These are phyloP conservation scores for Dufourea novaeangliae DNA, from an alignment of 1,140 invertebrate species.

Conservation along the genomic window DNA sequence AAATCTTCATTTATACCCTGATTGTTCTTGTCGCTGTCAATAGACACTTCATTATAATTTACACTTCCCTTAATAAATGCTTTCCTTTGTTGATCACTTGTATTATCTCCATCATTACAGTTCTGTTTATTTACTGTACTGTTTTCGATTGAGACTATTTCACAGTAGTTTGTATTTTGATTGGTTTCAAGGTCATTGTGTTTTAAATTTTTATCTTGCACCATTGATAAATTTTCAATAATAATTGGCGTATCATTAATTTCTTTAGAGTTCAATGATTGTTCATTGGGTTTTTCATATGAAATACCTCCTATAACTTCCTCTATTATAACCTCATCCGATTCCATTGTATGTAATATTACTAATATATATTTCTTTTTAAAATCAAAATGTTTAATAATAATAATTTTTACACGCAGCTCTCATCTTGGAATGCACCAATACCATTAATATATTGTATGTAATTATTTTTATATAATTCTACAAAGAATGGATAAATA, in stretches of 20 bases:
- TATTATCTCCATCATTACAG: background rate
- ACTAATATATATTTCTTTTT: background rate
- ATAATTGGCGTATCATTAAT: background rate
- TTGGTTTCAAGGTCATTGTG: background rate
- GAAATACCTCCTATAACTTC: background rate
- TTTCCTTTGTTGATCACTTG: background rate
- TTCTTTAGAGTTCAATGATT: background rate
- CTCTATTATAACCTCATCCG: conserved; percentile 19
- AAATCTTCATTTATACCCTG: background rate
- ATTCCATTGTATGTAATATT: conserved; percentile 32
- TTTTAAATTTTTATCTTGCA: background rate
- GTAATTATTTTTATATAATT: background rate
- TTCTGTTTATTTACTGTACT: background rate
- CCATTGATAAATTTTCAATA: background rate
- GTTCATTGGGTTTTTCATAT: background rate
- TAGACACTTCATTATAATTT: background rate
- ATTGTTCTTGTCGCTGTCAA: background rate
- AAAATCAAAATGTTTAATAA: background rate
- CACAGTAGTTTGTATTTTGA: background rate
- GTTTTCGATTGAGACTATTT: background rate
- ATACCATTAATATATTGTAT: background rate
- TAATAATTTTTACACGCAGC: background rate
- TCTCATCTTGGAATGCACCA: background rate
- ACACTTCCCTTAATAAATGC: too few species aligned
- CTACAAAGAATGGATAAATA: background rate